These are phyloP conservation scores for Spermophilus dauricus DNA, from an alignment of 2,113 vertebrate genomes.

Conservation along the genomic window DNA sequence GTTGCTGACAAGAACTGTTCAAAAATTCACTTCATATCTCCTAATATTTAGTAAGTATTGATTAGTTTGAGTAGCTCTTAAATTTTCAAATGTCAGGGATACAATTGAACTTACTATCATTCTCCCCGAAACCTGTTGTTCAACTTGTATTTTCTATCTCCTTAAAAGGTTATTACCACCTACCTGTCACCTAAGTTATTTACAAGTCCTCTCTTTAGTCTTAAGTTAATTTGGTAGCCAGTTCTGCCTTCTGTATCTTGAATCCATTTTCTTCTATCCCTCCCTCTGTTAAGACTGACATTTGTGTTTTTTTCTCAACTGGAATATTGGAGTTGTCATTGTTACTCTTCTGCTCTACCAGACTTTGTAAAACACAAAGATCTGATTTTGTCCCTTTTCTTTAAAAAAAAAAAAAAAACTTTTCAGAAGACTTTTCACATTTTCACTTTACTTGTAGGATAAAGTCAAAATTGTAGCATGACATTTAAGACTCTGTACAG, in stretches of 20 bases:
- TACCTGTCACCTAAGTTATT: not conserved
- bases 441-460: conserved; percentile 33
- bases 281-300: not conserved
- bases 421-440: conserved; percentile 21
- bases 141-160: conserved; percentile 9
- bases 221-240: not conserved
- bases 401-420: not conserved
- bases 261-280: not conserved
- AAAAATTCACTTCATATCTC: conserved; percentile 98
- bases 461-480: not conserved
- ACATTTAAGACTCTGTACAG: not conserved
- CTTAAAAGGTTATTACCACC: not conserved
- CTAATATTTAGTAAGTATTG: conserved; percentile 97
- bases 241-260: conserved; percentile 4
- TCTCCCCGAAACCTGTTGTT: not conserved
- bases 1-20: conserved; percentile 99
- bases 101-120: not conserved
- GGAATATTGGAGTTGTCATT: not conserved
- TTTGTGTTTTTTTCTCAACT: not conserved
- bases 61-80: not conserved
- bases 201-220: not conserved
- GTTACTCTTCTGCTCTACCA: not conserved
- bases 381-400: not conserved
- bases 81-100: conserved; percentile 13
- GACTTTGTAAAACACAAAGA: conserved; percentile 16